These are phyloP conservation scores for Thecocarcelia acutangulata DNA, from an alignment of 2,888 invertebrate species.

Conservation along the genomic window DNA sequence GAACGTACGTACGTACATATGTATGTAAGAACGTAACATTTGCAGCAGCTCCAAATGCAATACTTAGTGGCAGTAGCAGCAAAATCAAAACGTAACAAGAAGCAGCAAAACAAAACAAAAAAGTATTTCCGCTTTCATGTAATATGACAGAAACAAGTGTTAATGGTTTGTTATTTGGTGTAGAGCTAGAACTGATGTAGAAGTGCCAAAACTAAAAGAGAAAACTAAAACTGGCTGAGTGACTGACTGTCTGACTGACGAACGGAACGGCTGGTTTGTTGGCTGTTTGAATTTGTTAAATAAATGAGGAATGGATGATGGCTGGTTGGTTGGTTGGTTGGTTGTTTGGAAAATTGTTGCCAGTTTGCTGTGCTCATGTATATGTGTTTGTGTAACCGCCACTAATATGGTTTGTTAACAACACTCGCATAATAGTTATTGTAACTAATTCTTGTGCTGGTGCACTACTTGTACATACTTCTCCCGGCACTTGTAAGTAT, in stretches of 20 bases:
- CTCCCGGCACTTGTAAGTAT: conserved; percentile 11
- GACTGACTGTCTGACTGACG: conserved; percentile 24
- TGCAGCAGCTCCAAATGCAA: conserved; percentile 1
- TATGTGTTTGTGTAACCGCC: neutral
- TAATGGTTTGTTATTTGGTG: conserved; percentile 70
- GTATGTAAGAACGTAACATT: conserved; percentile 15
- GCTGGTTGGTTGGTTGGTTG: conserved; percentile 20
- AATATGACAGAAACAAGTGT: conserved; percentile 72
- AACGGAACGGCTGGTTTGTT: conserved; percentile 24
- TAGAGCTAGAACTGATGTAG: conserved; percentile 48
- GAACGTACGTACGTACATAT: conserved; percentile 7
- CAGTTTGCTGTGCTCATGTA: conserved; percentile 15
- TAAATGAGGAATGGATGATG: conserved; percentile 37
- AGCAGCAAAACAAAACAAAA: conserved; percentile 23
- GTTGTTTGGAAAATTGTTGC: conserved; percentile 37
- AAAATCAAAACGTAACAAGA: conserved; percentile 3
- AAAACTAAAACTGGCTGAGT: conserved; percentile 47
- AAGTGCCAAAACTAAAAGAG: conserved; percentile 52
- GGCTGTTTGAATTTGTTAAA: conserved; percentile 18
- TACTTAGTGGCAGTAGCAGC: conserved; percentile 9
- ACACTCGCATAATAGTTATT: conserved; percentile 48
- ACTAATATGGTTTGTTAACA: conserved; percentile 43
- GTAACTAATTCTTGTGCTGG: conserved; percentile 50
- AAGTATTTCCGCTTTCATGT: conserved; percentile 69
- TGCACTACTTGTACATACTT: conserved; percentile 30